Evolutionary conservation across 2,797 vertebrate species (phyloP).

Genomic region (Acanthurus lineatus): DNA sequence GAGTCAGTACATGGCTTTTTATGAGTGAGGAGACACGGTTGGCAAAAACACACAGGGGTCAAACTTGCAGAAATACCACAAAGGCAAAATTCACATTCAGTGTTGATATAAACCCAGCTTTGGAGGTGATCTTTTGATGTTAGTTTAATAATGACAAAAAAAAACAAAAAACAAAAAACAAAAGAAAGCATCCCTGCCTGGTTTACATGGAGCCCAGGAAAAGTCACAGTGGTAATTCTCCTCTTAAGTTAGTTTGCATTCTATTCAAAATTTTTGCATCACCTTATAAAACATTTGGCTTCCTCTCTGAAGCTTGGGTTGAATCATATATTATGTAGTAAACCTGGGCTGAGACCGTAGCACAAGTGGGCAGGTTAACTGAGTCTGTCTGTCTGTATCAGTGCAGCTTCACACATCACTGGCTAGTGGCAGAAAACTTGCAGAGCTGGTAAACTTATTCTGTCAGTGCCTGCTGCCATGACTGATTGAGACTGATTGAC

Average conservation of each 20-base stretch:
- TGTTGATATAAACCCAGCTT: too few species aligned
- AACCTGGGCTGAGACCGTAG: neutral
- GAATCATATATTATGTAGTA: neutral
- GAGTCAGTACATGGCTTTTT: too few species aligned
- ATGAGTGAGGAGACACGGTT: too few species aligned
- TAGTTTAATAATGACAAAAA: too few species aligned
- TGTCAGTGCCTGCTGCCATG: neutral
- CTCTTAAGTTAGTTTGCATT: neutral
- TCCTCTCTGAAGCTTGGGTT: neutral
- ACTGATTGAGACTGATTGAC: neutral
- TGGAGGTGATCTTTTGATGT: neutral
- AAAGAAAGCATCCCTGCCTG: neutral
- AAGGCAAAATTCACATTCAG: too few species aligned
- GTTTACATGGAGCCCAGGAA: neutral
- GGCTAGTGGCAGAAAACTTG: too few species aligned
- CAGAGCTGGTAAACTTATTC: neutral
- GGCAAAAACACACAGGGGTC: neutral
- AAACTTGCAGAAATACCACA: neutral
- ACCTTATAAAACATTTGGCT: neutral
- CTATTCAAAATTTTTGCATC: neutral
- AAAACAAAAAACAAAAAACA: too few species aligned
- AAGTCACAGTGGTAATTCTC: neutral
- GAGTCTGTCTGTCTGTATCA: neutral
- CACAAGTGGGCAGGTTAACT: neutral
- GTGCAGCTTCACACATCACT: neutral